Evolutionary conservation across 2,888 invertebrate genomes (phyloP).

Genomic region (Drosophila neonasuta): DNA sequence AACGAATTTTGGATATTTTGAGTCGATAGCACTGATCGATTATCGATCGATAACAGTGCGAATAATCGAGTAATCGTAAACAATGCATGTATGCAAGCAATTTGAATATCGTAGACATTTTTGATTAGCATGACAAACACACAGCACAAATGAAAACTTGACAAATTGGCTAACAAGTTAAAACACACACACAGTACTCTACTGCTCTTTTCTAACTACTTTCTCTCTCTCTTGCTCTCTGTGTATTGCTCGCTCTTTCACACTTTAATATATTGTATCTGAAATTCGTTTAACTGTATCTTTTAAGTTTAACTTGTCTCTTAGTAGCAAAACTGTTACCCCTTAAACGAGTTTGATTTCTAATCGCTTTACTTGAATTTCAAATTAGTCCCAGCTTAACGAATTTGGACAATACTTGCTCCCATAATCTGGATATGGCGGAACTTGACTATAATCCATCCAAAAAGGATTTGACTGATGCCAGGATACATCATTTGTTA

Average conservation of each 20-base stretch:
- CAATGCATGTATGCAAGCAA: constrained; percentile 53
- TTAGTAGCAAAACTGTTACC: neutral
- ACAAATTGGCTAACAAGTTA: constrained; percentile 31
- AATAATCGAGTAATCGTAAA: constrained; percentile 26
- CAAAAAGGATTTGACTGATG: constrained; percentile 95
- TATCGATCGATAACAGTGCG: constrained; percentile 39
- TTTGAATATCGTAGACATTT: constrained; percentile 31
- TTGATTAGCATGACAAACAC: constrained; percentile 38
- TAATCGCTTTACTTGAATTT: neutral
- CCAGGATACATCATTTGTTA: constrained; percentile 95
- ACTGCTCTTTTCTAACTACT: constrained; percentile 5
- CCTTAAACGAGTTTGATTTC: constrained; percentile 8
- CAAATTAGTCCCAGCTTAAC: constrained; percentile 89
- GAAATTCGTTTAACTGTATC: constrained; percentile 81
- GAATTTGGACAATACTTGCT: constrained; percentile 90
- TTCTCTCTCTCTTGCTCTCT: constrained; percentile 12
- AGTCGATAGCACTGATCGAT: constrained; percentile 42
- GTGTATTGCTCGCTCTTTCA: constrained; percentile 18
- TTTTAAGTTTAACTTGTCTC: constrained; percentile 1
- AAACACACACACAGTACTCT: constrained; percentile 36
- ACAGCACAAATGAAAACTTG: constrained; percentile 35
- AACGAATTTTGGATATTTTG: constrained; percentile 82
- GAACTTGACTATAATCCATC: constrained; percentile 96
- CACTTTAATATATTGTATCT: constrained; percentile 56
- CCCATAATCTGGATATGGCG: constrained; percentile 96